A percentile compares a stretch with the other conserved stretches of the same genome.
These are phyloP conservation scores for Mythimna impura DNA, from an alignment of 2,888 invertebrate genomes.

Conservation along the genomic window DNA sequence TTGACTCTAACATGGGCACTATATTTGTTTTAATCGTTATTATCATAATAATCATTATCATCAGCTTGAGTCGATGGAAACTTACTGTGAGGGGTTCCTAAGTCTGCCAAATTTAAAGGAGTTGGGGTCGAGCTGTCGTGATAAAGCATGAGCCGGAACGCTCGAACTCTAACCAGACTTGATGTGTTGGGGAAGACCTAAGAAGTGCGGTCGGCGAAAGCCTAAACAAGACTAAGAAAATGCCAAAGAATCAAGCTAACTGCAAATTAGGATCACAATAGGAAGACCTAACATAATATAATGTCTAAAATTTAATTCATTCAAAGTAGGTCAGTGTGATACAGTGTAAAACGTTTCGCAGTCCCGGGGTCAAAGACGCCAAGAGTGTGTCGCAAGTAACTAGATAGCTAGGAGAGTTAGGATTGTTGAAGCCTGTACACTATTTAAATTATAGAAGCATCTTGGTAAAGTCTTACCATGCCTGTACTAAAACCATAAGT, in stretches of 20 bases:
- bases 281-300: conserved; percentile 1
- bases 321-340: conserved; percentile 72
- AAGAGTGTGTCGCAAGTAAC: conserved; percentile 70
- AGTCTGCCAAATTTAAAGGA: background rate
- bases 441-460: background rate
- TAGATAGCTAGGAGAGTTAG: conserved; percentile 43
- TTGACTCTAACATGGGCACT: background rate
- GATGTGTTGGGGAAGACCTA: too few relatives aligned
- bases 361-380: conserved; percentile 73
- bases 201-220: background rate
- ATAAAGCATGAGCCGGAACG: background rate
- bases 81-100: background rate
- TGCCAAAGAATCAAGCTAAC: conserved; percentile 4
- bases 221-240: background rate
- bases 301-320: conserved; percentile 51
- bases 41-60: background rate
- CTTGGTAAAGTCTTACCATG: background rate
- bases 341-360: conserved; percentile 71
- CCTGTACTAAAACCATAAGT: background rate
- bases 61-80: background rate
- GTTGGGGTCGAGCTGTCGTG: background rate
- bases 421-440: conserved; percentile 19
- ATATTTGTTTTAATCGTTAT: background rate
- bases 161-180: too few relatives aligned
- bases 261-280: background rate